Conservation (phyloP, 2,888 invertebrate species). For the Brachypalpus laphriformis region DNA sequence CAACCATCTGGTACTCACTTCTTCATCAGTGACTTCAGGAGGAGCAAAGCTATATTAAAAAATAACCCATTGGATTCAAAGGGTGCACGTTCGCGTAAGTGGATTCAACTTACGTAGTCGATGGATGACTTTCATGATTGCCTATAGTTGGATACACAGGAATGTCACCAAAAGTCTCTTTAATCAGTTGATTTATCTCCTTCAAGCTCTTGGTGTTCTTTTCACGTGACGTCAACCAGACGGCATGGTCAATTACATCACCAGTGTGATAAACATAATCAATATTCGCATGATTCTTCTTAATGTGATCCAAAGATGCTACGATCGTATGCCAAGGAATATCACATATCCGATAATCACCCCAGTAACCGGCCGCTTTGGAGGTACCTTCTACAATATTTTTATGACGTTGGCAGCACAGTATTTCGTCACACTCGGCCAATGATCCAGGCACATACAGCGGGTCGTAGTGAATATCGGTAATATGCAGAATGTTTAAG, state of each 20-base stretch:
- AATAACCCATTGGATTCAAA: background rate
- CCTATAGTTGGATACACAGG: conserved; percentile 89
- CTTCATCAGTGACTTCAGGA: conserved; percentile 81
- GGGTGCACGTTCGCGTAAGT: no score
- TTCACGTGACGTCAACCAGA: conserved; percentile 91
- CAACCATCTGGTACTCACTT: conserved; percentile 87
- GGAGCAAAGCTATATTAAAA: conserved; percentile 85
- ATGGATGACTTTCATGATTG: conserved; percentile 93
- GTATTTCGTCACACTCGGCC: conserved; percentile 88
- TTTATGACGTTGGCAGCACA: conserved; percentile 87
- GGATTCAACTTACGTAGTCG: conserved; percentile 88
- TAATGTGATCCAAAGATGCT: conserved; percentile 86
- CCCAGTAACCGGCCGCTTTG: conserved; percentile 89
- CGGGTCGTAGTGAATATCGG: conserved; percentile 90
- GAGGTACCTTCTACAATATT: conserved; percentile 74
- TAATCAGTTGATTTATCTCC: conserved; percentile 84
- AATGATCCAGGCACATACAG: conserved; percentile 87
- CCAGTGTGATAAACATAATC: conserved; percentile 92
- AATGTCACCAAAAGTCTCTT: conserved; percentile 85
- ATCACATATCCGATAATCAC: conserved; percentile 91
- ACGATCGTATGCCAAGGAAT: conserved; percentile 88
- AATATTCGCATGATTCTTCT: conserved; percentile 85
- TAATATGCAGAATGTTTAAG: conserved; percentile 79
- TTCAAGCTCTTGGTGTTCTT: conserved; percentile 86
- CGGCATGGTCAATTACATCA: conserved; percentile 92